Conservation (phyloP, 2,797 vertebrate species). For the Peromyscus nudipes region DNA sequence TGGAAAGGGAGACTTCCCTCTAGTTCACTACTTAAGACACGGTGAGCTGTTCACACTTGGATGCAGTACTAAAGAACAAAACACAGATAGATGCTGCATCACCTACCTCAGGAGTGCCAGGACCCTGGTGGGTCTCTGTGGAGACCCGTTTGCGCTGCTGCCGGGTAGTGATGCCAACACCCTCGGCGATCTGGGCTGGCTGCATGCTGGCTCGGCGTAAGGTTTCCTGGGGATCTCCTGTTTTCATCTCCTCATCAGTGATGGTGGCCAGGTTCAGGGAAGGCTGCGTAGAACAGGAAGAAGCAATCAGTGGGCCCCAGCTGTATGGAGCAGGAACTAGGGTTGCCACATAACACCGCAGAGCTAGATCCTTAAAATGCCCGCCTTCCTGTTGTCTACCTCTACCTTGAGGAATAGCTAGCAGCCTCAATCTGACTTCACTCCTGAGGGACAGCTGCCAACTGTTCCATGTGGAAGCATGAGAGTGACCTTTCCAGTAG, state of each 20-base stretch:
- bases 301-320: not conserved
- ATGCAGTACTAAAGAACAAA: not conserved
- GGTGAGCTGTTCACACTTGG: not conserved
- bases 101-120: slow-evolving; percentile 93
- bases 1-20: not conserved
- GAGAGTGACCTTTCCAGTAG: not conserved
- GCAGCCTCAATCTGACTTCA: not conserved
- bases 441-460: not conserved
- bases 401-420: not conserved
- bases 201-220: slow-evolving; percentile 93
- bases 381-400: not conserved
- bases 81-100: fast-evolving
- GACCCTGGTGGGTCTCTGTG: slow-evolving; percentile 86
- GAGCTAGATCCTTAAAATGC: not conserved
- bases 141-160: slow-evolving; percentile 90
- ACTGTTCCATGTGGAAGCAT: not conserved
- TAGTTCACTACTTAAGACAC: not conserved
- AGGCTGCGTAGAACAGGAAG: slow-evolving; percentile 70
- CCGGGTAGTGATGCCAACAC: slow-evolving; percentile 85
- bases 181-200: slow-evolving; percentile 91
- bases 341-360: too few relatives aligned
- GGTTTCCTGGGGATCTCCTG: slow-evolving; percentile 93
- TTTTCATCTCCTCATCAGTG: slow-evolving; percentile 95
- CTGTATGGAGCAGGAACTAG: not conserved
- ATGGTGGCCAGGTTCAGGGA: slow-evolving; percentile 85